These are phyloP conservation scores for Parauchenoglanis ngamensis DNA, from an alignment of 2,797 vertebrate genomes.

Conservation along the genomic window DNA sequence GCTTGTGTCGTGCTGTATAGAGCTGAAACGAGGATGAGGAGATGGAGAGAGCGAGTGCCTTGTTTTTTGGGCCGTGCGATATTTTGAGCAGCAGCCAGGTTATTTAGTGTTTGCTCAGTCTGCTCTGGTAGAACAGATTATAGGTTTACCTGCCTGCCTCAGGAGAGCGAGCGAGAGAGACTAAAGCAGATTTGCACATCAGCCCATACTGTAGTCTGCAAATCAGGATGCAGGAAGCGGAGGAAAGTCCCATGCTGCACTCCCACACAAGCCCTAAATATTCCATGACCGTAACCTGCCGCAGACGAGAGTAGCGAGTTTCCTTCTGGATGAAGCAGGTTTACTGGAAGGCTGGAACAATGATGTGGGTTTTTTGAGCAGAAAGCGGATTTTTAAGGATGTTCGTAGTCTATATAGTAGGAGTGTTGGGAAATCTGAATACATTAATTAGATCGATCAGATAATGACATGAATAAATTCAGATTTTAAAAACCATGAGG, in stretches of 20 bases:
- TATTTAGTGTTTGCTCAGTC: slow-evolving; percentile 12
- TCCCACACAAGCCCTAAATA: slow-evolving; percentile 5
- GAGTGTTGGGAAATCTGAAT: not conserved
- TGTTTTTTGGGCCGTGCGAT: slow-evolving; percentile 9
- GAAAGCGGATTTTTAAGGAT: not conserved
- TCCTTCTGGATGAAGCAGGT: not conserved
- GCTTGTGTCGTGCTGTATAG: not conserved
- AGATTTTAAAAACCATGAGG: not conserved
- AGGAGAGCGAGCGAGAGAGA: not conserved
- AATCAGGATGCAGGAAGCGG: slow-evolving; percentile 14
- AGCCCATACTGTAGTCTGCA: slow-evolving; percentile 10
- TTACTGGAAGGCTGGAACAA: not conserved
- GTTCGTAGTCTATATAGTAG: not conserved
- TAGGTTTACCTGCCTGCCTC: slow-evolving; percentile 43
- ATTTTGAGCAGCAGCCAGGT: slow-evolving; percentile 23
- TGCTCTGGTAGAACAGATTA: slow-evolving; percentile 41
- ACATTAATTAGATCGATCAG: not conserved
- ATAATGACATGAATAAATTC: not conserved
- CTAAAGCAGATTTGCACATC: slow-evolving; percentile 35
- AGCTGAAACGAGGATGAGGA: not conserved
- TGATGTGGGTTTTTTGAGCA: not conserved
- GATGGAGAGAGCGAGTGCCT: not conserved
- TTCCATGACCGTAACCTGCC: not conserved
- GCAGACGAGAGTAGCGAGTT: not conserved
- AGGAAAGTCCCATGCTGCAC: slow-evolving; percentile 5